These are phyloP conservation scores for Zosterops pallidus DNA, from an alignment of 2,113 vertebrate genomes.

Conservation along the genomic window DNA sequence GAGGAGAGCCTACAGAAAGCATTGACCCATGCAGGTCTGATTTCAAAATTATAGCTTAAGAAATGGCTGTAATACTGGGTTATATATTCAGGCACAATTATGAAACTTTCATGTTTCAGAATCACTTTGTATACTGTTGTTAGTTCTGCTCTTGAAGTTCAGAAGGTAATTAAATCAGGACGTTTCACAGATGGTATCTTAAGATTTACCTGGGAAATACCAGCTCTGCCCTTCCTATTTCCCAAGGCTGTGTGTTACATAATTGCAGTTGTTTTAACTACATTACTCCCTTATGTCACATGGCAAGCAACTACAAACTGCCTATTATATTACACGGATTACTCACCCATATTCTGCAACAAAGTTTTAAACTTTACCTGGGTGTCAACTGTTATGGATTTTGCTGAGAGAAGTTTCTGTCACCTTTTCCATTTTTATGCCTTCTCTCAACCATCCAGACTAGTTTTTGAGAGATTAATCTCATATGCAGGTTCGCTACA, in stretches of 20 bases:
- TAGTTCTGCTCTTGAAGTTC: conserved; percentile 34
- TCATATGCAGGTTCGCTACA: neutral
- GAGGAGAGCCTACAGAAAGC: neutral
- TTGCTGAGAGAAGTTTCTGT: neutral
- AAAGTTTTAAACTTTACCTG: neutral
- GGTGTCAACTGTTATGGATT: neutral
- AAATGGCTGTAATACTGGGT: neutral
- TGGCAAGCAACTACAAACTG: conserved; percentile 7
- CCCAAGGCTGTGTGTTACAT: conserved; percentile 24
- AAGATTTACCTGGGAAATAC: conserved; percentile 32
- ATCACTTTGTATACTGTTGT: conserved; percentile 4
- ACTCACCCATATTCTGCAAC: conserved; percentile 9
- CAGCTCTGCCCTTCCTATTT: conserved; percentile 42
- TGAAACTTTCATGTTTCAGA: conserved; percentile 47
- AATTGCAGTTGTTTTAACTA: conserved; percentile 8
- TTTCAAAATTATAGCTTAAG: conserved; percentile 12
- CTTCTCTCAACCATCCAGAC: neutral
- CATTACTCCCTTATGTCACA: neutral
- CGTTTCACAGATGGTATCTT: neutral
- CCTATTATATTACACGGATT: neutral
- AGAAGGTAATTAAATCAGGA: conserved; percentile 19
- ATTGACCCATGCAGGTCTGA: neutral
- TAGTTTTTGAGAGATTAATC: neutral
- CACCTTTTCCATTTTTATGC: neutral
- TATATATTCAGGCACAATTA: neutral